Conservation (phyloP, 2,113 vertebrate species). For the Bos javanicus region DNA sequence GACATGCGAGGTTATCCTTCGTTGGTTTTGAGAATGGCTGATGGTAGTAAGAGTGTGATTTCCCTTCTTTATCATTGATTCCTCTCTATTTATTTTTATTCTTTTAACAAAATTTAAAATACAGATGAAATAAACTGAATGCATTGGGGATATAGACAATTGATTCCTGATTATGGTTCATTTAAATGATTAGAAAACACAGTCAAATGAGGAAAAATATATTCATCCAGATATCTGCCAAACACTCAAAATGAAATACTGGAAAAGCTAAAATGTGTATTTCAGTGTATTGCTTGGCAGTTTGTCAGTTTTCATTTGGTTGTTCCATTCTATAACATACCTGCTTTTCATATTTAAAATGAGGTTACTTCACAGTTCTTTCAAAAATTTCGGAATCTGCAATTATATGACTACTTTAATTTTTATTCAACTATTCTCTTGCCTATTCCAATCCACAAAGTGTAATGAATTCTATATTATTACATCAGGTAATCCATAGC, state of each 20-base stretch:
- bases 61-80: not conserved
- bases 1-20: not conserved
- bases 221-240: not conserved
- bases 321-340: not conserved
- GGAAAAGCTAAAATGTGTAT: not conserved
- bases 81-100: not conserved
- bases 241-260: not conserved
- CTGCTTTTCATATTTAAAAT: not conserved
- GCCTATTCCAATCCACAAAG: not conserved
- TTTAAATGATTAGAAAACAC: slow-evolving; percentile 28
- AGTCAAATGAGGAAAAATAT: not conserved
- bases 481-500: not conserved
- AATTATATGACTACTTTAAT: not conserved
- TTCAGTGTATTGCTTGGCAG: not conserved
- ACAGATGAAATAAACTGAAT: not conserved
- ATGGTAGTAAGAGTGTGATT: not conserved
- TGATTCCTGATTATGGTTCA: not conserved
- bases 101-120: not conserved
- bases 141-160: not conserved
- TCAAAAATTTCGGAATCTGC: not conserved
- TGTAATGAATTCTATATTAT: not conserved
- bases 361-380: not conserved
- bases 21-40: not conserved
- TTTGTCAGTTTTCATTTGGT: not conserved
- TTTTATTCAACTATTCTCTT: not conserved